Base-by-base conservation (phyloP, 2,113 vertebrate species). In the Shinisaurus crocodilurus region DNA sequence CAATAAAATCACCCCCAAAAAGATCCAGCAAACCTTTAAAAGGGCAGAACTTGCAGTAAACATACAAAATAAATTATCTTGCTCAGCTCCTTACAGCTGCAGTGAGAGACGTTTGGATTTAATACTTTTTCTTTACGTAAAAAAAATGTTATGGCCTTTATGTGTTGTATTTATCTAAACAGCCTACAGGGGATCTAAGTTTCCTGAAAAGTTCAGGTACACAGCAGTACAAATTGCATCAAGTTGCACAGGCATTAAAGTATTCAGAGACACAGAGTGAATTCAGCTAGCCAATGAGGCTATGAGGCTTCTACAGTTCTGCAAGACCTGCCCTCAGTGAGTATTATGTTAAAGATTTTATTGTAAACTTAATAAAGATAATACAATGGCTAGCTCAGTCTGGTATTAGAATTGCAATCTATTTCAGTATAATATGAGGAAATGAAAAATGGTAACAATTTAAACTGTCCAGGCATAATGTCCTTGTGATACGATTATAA, bases 331-430 rank as follows among this genome's bases (percentile, higher is more conserved):
- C 48, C 89, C 48, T 90, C 16, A 85, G 74, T 86, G 63, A 80
- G 43, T 57, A 86, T 13, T 40, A 50, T 32, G 43, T 34, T 63
- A 80, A 20, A 29, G 2, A 86, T 0, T 0, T 89, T 88, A 70
- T 48, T 48, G 80, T n/a, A 85, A 92, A 91, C 83, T 20, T 37
- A 91, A 57, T 45, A 43, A 92, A 90, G 82, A 93, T 86, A 8
- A 34, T 90, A 50, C 0, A 37, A 69, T 74, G 80, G 1, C 32
- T 76, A 82, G 87, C 85, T 90, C 32, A 43, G 70, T 18, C 86
- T 75, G 67, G 37, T 85, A 72, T 12, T 80, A 92, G 48, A 70
- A 54, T 50, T 75, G 50, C 57, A 90, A 89, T 82, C 2, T 88
- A 37, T 84, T 89, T 29, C 20, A 18, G 20, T 1, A 65, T 89